Base-by-base conservation (phyloP, 2,113 vertebrate species). In the Otocyon megalotis region DNA sequence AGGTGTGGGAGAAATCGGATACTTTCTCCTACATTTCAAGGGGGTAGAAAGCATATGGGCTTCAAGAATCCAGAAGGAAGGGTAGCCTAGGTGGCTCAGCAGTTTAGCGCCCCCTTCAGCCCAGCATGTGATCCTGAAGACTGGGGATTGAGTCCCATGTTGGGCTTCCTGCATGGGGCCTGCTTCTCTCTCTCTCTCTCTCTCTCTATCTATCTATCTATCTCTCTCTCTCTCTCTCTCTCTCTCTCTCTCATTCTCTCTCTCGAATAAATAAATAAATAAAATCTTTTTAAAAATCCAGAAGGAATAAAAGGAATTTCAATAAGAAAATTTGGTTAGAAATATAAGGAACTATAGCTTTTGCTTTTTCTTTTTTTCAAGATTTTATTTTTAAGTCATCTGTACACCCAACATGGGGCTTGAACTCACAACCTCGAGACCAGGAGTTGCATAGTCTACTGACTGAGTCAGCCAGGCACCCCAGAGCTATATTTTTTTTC, bases 261-360 rank as follows among this genome's bases (percentile, higher is more conserved):
- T 43, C 37, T 43, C 37, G 37, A 43, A 43, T 43, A 43, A 43
- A 43, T 43, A 43, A 43, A 43, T 43, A 43, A 43, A 43, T 43
- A 43, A 43, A 43, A 43, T 43, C 43, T 43, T 43, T 89, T 84
- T 0, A 0, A 67, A 43, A 72, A 86, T 62, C 48, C n/a, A 81
- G 22, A 32, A 80, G 63, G 30, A 87, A 43, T 83, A 79, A 89
- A 76, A 93, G 32, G 67, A 54, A 80, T 96, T 97, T 76, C 74
- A 87, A 65, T 50, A 71, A 71, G 24, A 79, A 97, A 90, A 88
- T 79, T 60, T 56, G 12, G 89, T 85, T 92, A 71, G 53, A 88
- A 80, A 53, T 79, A 8, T 53, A 88, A 96, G 65, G 69, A 92
- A 67, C 14, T 12, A 71, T 8, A 76, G 50, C 43, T 87, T 12